Evolutionary conservation across 2,797 vertebrate species (phyloP), one percentile per base, ranked within the genome.

Genomic region (Leptatherina wallacei): DNA sequence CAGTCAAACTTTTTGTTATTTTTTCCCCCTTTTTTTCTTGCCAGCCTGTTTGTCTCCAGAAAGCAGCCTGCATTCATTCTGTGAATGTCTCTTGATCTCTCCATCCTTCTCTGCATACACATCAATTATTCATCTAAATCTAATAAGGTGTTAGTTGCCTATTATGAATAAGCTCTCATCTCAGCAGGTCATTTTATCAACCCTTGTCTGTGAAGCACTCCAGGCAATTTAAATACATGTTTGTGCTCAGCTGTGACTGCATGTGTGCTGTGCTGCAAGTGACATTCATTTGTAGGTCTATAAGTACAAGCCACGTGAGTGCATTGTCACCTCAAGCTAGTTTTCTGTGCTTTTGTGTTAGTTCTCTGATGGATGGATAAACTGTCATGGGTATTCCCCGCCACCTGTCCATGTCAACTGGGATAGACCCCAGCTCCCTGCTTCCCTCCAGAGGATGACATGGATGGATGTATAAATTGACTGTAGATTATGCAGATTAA

Each of bases 171-270:
- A 80, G 77, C 67, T 85, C 77, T 86, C 61, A 67, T 88, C 79
- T 74, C 84, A 79, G 78, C 82, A 77, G 80, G 86, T 88, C 75
- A 70, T 72, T 61, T 79, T 78, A 86, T 85, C 83, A 85, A 79
- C 70, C 74, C 32, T 64, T 60, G 76, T 72, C 81, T 66, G 68
- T 68, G 2, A 29, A 85, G 64, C 64, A 70, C 85, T 51, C 52
- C 20, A 47, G 73, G 67, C 55, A 58, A 57, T 77, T 78, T 66
- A 61, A 32, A 66, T 66, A 29, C 56, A 38, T 51, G 56, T 77
- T 65, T 75, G 47, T 44, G 33, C 54, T 61, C 20, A 38, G n/a
- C 58, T 32, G 54, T 61, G 29, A 11, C 6, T 52, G 38, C 47
- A 56, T 66, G 35, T 20, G 0, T 62, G 4, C 27, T 24, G 4